Evolutionary conservation across 2,888 invertebrate genomes (phyloP).

Genomic region (Reticulitermes lucifugus): DNA sequence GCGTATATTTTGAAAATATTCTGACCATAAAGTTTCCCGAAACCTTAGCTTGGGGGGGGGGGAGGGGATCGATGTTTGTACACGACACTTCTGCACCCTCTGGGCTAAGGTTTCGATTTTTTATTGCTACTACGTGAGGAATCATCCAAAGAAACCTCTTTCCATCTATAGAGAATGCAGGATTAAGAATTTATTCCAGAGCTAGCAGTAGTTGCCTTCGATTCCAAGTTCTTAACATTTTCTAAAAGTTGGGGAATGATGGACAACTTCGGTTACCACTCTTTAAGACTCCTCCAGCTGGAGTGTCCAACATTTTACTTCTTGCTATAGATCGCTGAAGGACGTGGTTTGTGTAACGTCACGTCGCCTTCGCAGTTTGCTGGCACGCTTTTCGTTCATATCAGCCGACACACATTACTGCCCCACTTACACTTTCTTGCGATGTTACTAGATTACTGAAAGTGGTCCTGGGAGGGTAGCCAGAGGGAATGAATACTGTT

Average conservation of each 20-base stretch:
- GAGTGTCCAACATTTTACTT: background rate
- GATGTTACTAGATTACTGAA: too few species aligned
- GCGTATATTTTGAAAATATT: background rate
- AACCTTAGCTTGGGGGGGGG: background rate
- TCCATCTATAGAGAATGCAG: background rate
- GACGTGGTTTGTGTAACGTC: too few species aligned
- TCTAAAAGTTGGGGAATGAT: background rate
- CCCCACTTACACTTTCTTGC: too few species aligned
- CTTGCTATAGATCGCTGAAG: background rate
- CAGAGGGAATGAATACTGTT: too few species aligned
- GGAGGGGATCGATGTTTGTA: background rate
- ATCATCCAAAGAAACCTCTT: background rate
- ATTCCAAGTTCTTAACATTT: background rate
- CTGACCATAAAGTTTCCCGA: background rate
- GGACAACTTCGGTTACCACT: background rate
- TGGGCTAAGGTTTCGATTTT: background rate
- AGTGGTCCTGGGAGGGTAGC: too few species aligned
- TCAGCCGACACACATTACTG: too few species aligned
- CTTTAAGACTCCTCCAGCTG: background rate
- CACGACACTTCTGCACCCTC: background rate
- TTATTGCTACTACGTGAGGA: background rate
- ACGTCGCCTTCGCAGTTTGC: too few species aligned
- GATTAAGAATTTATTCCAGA: background rate
- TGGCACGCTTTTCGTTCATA: too few species aligned
- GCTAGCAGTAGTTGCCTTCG: background rate